These are phyloP conservation scores for Zaprionus gabonicus DNA, from an alignment of 1,140 invertebrate genomes.

Conservation along the genomic window DNA sequence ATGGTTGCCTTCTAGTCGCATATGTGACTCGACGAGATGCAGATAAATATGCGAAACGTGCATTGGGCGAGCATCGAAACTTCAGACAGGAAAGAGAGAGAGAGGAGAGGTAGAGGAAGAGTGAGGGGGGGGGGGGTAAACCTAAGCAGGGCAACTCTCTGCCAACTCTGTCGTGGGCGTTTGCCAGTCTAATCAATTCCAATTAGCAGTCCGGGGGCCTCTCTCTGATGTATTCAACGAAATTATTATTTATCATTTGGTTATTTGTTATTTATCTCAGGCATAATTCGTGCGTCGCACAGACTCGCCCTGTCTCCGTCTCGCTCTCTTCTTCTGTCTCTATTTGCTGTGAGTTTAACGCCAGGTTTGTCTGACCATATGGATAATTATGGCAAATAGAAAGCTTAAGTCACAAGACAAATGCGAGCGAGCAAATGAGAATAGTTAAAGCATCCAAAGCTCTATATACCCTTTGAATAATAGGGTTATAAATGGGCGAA, in stretches of 20 bases:
- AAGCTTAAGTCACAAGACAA: conserved; percentile 8
- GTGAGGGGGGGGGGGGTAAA: not conserved
- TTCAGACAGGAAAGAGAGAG: not conserved
- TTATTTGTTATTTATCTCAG: conserved; percentile 74
- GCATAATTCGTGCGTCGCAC: conserved; percentile 26
- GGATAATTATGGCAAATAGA: conserved; percentile 13
- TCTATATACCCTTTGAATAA: not conserved
- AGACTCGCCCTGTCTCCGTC: not conserved
- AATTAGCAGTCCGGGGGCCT: conserved; percentile 72
- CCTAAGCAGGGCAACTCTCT: not conserved
- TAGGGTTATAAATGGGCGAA: not conserved
- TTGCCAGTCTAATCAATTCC: conserved; percentile 80
- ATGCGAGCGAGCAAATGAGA: not conserved
- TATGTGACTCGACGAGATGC: conserved; percentile 77
- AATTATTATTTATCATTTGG: conserved; percentile 84
- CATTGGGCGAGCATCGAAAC: conserved; percentile 44
- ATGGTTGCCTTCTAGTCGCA: conserved; percentile 33
- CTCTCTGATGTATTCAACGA: conserved; percentile 78
- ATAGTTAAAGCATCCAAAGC: not conserved
- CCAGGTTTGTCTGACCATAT: conserved; percentile 23
- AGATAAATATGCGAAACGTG: conserved; percentile 81
- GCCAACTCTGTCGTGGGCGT: conserved; percentile 40
- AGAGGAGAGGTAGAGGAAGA: not conserved
- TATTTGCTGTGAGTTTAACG: conserved; percentile 14
- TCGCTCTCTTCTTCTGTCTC: not conserved